These are phyloP conservation scores for Nomada flava DNA, from an alignment of 2,888 invertebrate species.

Conservation along the genomic window DNA sequence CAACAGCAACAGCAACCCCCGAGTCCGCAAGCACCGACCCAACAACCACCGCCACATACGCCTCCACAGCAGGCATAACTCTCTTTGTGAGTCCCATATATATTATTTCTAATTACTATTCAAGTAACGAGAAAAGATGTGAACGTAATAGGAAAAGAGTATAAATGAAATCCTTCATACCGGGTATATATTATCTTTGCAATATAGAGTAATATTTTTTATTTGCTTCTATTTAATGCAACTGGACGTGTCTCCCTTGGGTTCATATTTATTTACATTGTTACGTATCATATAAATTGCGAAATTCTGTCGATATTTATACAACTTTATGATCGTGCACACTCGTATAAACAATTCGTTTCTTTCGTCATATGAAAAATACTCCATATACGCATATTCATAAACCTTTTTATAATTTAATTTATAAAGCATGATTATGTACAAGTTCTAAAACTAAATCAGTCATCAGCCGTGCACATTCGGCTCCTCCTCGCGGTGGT, in stretches of 20 bases:
- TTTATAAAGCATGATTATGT: slow-evolving; percentile 86
- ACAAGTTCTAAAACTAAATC: slow-evolving; percentile 89
- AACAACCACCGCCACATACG: slow-evolving; percentile 79
- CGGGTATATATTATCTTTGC: slow-evolving; percentile 33
- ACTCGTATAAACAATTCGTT: slow-evolving; percentile 10
- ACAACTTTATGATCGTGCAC: background rate
- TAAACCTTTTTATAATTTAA: background rate
- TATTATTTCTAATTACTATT: slow-evolving; percentile 31
- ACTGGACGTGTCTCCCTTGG: background rate
- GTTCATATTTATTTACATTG: background rate
- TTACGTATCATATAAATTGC: background rate
- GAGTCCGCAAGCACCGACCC: slow-evolving; percentile 71
- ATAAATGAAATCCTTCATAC: slow-evolving; percentile 29
- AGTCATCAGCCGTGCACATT: slow-evolving; percentile 88
- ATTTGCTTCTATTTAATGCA: slow-evolving; percentile 3
- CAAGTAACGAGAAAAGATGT: background rate
- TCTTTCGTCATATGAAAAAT: slow-evolving; percentile 17
- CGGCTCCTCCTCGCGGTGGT: slow-evolving; percentile 85
- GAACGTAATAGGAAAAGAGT: slow-evolving; percentile 13
- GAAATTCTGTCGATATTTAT: slow-evolving; percentile 9
- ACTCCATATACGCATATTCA: background rate
- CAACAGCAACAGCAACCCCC: slow-evolving; percentile 71
- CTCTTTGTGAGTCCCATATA: slow-evolving; percentile 47
- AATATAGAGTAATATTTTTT: slow-evolving; percentile 34
- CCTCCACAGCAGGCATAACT: slow-evolving; percentile 82